phyloP scores from a whole-genome alignment of 2,113 vertebrate species.

The Numenius arquata region DNA sequence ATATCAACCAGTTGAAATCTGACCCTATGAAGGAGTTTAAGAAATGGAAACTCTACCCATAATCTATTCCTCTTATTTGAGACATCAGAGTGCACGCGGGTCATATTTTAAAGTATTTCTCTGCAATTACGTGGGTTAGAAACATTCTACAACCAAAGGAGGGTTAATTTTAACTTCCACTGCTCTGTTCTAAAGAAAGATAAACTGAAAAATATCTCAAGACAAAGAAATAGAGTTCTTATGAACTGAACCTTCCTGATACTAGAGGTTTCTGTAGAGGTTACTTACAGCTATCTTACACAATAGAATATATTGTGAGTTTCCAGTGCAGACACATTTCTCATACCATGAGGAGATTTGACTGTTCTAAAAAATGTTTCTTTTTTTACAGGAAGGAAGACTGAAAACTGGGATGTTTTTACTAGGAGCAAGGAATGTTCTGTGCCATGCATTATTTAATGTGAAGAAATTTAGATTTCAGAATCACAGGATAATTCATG shows the following conservation, averaged over 20 bases:
- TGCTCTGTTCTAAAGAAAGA: neutral
- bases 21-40: neutral
- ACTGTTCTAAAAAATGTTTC: neutral
- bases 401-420: neutral
- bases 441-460: constrained; percentile 18
- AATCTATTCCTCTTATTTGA: neutral
- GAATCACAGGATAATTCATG: neutral
- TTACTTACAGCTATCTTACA: neutral
- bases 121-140: neutral
- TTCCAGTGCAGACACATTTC: neutral
- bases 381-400: neutral
- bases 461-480: neutral
- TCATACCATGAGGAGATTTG: neutral
- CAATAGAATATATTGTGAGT: neutral
- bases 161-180: neutral
- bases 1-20: neutral
- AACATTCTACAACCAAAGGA: neutral
- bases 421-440: constrained; percentile 5
- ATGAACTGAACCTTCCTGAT: neutral
- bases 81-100: neutral
- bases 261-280: neutral
- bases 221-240: neutral
- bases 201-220: neutral
- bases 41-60: neutral
- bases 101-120: neutral